Conservation (phyloP, 2,888 invertebrate genomes). For the Mayetiola destructor region DNA sequence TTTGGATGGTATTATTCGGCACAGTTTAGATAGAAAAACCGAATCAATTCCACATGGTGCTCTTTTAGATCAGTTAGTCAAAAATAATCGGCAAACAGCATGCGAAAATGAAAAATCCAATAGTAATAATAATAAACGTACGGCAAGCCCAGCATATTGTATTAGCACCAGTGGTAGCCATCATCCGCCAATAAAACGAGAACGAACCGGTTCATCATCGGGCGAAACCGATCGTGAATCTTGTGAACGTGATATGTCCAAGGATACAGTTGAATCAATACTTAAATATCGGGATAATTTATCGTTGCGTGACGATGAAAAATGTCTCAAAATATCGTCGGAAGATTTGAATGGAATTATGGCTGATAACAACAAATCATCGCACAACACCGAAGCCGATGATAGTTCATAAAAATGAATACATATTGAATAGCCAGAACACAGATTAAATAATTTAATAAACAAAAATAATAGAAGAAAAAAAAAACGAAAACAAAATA, state of each 20-base stretch:
- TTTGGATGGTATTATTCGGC: conserved; percentile 69
- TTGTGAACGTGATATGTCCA: conserved; percentile 19
- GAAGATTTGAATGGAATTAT: conserved; percentile 20
- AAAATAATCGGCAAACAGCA: conserved; percentile 39
- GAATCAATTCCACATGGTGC: conserved; percentile 39
- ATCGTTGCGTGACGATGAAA: conserved; percentile 16
- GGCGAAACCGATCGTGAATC: conserved; percentile 18
- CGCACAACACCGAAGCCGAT: conserved; percentile 25
- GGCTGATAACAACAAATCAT: conserved; percentile 26
- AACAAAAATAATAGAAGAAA: no score
- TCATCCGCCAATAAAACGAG: conserved; percentile 43
- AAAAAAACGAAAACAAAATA: no score
- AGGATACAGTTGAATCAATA: conserved; percentile 19
- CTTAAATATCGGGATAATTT: conserved; percentile 20
- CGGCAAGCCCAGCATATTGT: conserved; percentile 28
- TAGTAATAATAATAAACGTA: conserved; percentile 27
- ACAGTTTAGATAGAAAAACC: conserved; percentile 54
- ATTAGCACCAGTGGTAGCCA: no score
- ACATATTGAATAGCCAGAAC: no score
- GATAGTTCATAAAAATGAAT: conserved; percentile 32
- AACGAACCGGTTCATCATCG: conserved; percentile 31
- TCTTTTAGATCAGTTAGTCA: conserved; percentile 49
- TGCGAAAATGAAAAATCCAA: conserved; percentile 28
- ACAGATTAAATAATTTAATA: no score
- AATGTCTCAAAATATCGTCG: conserved; percentile 11